phyloP scores from a whole-genome alignment of 1,140 invertebrate species.

The Dendrolimus kikuchii region DNA sequence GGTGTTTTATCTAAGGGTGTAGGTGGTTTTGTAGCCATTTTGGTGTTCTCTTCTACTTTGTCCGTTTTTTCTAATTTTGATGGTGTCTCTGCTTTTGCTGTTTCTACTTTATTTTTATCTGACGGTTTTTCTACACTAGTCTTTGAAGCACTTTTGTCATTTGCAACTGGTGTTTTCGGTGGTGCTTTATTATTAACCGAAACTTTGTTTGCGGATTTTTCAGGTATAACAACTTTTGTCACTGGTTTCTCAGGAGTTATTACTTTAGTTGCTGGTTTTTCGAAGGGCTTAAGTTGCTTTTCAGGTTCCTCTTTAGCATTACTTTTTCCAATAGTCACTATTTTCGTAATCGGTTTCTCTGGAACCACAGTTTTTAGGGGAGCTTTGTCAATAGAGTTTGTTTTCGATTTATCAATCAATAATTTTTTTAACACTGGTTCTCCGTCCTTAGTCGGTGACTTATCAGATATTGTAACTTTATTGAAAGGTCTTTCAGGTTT shows the following conservation, averaged over 20 bases:
- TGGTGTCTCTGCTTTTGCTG: constrained; percentile 9
- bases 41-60: constrained; percentile 32
- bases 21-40: constrained; percentile 63
- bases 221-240: background rate
- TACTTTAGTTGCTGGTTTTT: constrained; percentile 1
- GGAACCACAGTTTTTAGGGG: background rate
- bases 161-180: constrained; percentile 6
- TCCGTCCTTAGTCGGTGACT: too few relatives aligned
- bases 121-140: background rate
- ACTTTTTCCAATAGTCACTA: background rate
- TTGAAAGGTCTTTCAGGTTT: too few relatives aligned
- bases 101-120: constrained; percentile 16
- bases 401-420: too few relatives aligned
- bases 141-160: constrained; percentile 3
- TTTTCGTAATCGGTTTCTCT: constrained; percentile 5
- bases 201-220: constrained; percentile 11
- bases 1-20: constrained; percentile 46
- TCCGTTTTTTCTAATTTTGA: constrained; percentile 2
- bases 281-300: too few relatives aligned
- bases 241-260: constrained; percentile 2
- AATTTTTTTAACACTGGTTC: too few relatives aligned
- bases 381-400: too few relatives aligned
- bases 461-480: too few relatives aligned
- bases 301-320: too few relatives aligned
- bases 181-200: constrained; percentile 10